Conservation (phyloP, 2,888 invertebrate species). For the Melieria picta region DNA sequence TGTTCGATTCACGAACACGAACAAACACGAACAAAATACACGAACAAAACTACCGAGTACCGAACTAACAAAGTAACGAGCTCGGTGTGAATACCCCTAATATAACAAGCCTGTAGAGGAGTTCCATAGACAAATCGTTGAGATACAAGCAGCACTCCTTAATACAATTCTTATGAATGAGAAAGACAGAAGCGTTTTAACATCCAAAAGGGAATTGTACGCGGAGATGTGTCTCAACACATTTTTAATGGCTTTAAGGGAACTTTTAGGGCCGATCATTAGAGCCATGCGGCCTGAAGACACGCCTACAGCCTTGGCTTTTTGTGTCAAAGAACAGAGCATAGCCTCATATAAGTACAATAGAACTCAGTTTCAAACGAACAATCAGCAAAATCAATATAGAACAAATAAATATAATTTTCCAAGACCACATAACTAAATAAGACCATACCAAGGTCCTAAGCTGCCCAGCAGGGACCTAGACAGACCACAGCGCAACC, state of each 20-base stretch:
- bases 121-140: constrained; percentile 41
- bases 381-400: neutral
- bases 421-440: neutral
- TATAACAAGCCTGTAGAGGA: constrained; percentile 34
- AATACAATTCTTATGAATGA: constrained; percentile 44
- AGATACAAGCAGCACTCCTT: constrained; percentile 38
- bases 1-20: too few relatives aligned
- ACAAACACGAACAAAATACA: too few relatives aligned
- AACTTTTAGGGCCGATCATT: constrained; percentile 44
- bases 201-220: constrained; percentile 39
- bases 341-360: constrained; percentile 10
- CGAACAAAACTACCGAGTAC: too few relatives aligned
- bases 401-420: neutral
- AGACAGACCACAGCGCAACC: neutral
- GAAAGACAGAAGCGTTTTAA: constrained; percentile 35
- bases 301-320: constrained; percentile 30
- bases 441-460: neutral
- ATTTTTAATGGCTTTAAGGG: constrained; percentile 41
- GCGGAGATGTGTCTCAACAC: constrained; percentile 43
- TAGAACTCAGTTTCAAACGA: constrained; percentile 1
- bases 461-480: neutral
- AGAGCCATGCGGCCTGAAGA: constrained; percentile 42
- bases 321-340: constrained; percentile 41
- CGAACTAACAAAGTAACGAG: too few relatives aligned
- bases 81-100: too few relatives aligned